Evolutionary conservation across 1,140 invertebrate genomes (phyloP), one percentile per base, ranked within the genome.

Genomic region (Atopsyche davidsoni): DNA sequence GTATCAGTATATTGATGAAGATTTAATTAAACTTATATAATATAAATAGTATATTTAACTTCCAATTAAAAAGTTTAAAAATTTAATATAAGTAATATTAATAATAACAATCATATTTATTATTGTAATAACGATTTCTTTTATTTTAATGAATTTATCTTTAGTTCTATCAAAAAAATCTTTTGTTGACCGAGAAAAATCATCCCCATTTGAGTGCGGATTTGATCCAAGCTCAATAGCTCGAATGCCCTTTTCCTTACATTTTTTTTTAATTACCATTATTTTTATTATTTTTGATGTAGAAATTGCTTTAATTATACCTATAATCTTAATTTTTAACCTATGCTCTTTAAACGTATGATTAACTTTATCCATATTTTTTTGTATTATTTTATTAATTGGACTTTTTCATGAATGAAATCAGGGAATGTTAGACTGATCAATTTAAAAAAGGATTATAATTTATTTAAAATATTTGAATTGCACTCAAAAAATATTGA

Each of bases 11-110:
- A 83, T 60, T 83, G 79, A 78, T 84, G 78, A 78, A 72, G 73
- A n/a, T n/a, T n/a, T 59, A 72, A 64, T 46, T 24, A 59, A 69
- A 80, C 75, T 75, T 76, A 74, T 76, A 77, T 79, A 81, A 67
- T 79, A 79, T 81, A 80, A 66, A 63, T n/a, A 77, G 72, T 80
- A 83, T 77, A 78, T 72, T 75, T 82, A 69, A 80, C 62, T 82
- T 81, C 77, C 78, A 81, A 80, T 79, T 69, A 80, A 75, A 75
- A 76, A 68, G 72, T 73, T 73, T 77, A 73, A 62, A 60, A 60
- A 54, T 58, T 62, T 67, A 69, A 67, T 69, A 69, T 68, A 72
- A 70, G 68, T 72, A 76, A 72, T 70, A 64, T 59, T 62, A 53
- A 63, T 63, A 55, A 59, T 67, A 54, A 51, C 65, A 46, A 53